Base-by-base conservation (phyloP, 2,797 vertebrate species). In the Mastacembelus armatus region DNA sequence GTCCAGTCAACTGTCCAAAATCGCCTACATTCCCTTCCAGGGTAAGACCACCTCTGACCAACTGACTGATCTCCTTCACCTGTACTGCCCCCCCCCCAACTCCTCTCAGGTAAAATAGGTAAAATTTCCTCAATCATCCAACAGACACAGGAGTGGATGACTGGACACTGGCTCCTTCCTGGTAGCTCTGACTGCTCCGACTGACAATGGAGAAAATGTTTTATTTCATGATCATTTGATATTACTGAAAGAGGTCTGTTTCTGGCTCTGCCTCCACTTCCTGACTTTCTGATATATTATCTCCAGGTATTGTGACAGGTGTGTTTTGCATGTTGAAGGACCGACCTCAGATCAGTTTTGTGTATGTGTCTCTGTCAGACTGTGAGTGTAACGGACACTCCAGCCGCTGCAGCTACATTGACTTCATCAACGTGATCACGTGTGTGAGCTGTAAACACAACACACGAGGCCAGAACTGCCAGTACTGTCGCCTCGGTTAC, bases 381-480 rank as follows among this genome's bases (percentile, higher is more conserved):
- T 98, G 97, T 45, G 95, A 97, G 94, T 99, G 97, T 93, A 96
- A 97, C 64, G 94, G 94, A 88, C 97, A 99, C 95, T 98, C 97
- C 85, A 97, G 95, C 90, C 97, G 96, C 90, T 99, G 97, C 95
- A 99, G 96, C 93, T 98, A 95, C 92, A 98, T 99, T 81, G 96
- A 98, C 92, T 96, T 98, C 92, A 95, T 99, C 89, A 95, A 96
- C 83, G 95, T 96, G 86, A 94, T 97, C 89, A 97, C 97, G 75
- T 99, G 97, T 91, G 96, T 99, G 92, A 98, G 96, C 96, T 99
- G 97, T 89, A 98, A 97, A 91, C 96, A 99, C 97, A 98, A 98
- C 95, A 99, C 97, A 67, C 93, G 96, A 92, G 97, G 97, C 79
- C 95, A 96, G 91, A 96, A 95, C 92, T 99, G 97, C 84, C 96